Conservation (phyloP, 2,888 invertebrate species). For the Epicampocera succincta region DNA sequence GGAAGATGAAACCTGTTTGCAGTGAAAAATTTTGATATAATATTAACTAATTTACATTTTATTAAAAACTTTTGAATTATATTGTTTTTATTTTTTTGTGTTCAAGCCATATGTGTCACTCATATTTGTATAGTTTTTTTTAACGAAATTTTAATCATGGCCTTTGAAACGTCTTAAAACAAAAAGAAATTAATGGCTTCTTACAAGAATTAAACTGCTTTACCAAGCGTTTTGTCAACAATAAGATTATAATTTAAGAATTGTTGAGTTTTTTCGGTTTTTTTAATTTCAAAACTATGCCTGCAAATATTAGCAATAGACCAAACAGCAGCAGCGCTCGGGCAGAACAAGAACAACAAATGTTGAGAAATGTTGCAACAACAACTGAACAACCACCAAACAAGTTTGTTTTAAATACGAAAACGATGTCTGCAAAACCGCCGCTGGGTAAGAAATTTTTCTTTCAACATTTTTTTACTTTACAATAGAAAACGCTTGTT, state of each 20-base stretch:
- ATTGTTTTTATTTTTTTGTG: too few relatives aligned
- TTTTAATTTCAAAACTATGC: conserved; percentile 5
- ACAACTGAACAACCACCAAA: conserved; percentile 49
- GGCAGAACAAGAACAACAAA: conserved; percentile 27
- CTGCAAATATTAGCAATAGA: conserved; percentile 6
- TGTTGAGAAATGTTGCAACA: conserved; percentile 53
- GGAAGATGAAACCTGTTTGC: neutral
- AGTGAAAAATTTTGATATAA: too few relatives aligned
- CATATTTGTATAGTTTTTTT: too few relatives aligned
- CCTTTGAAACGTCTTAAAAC: too few relatives aligned
- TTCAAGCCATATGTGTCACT: too few relatives aligned
- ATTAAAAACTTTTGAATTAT: too few relatives aligned
- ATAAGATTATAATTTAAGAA: neutral
- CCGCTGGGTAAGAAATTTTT: conserved; percentile 32
- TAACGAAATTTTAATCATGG: too few relatives aligned
- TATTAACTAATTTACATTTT: too few relatives aligned
- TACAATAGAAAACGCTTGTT: neutral
- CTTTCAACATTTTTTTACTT: neutral
- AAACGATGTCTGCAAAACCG: conserved; percentile 53
- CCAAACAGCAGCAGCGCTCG: neutral
- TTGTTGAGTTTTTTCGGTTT: neutral
- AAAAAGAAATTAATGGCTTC: too few relatives aligned
- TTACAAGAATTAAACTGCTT: too few relatives aligned
- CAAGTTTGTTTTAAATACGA: conserved; percentile 53
- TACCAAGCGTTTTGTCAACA: neutral